Evolutionary conservation across 2,888 invertebrate species (phyloP).

Genomic region (Andrena haemorrhoa): DNA sequence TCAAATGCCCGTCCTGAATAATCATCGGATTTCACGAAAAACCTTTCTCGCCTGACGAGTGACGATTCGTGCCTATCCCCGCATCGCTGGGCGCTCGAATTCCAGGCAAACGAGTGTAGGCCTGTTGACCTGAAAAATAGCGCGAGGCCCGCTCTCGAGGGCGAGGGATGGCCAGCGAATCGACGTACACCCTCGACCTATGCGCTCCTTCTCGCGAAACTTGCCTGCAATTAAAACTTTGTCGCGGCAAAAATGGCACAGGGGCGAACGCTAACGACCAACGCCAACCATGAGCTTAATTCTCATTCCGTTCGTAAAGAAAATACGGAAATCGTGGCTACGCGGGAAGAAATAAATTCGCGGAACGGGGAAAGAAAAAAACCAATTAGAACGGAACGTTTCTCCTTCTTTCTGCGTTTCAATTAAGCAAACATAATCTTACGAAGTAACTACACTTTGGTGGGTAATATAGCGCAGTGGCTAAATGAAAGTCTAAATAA

Average conservation of each 20-base stretch:
- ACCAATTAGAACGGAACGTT: too few relatives aligned
- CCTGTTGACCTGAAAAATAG: constrained; percentile 48
- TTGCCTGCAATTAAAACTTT: constrained; percentile 45
- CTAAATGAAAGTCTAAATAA: too few relatives aligned
- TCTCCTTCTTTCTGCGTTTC: too few relatives aligned
- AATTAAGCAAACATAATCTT: too few relatives aligned
- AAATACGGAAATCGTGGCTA: too few relatives aligned
- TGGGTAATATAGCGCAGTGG: too few relatives aligned
- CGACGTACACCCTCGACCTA: constrained; percentile 27
- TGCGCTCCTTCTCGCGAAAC: constrained; percentile 18
- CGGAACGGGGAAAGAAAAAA: too few relatives aligned
- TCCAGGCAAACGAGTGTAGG: constrained; percentile 26
- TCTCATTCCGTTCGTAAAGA: too few relatives aligned
- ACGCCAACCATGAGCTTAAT: background rate
- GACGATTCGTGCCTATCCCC: background rate
- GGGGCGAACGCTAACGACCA: background rate
- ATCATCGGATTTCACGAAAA: too few relatives aligned
- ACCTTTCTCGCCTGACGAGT: background rate
- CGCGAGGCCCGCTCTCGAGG: constrained; percentile 19
- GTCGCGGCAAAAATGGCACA: constrained; percentile 5
- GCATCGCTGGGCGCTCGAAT: constrained; percentile 4
- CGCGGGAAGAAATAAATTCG: too few relatives aligned
- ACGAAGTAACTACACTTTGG: too few relatives aligned
- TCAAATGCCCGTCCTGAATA: too few relatives aligned
- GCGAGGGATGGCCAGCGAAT: background rate